These are phyloP conservation scores for Pseudorasbora parva DNA, from an alignment of 2,113 vertebrate genomes.

Conservation along the genomic window DNA sequence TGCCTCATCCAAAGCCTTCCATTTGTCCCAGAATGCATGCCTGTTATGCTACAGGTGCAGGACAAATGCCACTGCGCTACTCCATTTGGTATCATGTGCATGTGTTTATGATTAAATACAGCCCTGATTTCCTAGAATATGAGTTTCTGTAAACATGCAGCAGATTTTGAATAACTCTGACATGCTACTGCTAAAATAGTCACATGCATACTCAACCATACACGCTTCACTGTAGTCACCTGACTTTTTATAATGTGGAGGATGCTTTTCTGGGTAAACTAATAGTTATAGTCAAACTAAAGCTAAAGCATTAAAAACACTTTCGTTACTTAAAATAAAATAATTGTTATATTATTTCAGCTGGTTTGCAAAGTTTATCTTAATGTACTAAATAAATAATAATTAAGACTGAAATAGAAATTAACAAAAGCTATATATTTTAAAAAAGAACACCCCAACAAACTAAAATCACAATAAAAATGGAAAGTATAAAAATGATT, in stretches of 20 bases:
- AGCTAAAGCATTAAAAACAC: no score
- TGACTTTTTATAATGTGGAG: background rate
- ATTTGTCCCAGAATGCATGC: background rate
- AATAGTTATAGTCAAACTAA: no score
- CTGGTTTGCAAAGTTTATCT: no score
- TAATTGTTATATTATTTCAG: no score
- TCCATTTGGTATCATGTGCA: background rate
- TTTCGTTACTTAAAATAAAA: no score
- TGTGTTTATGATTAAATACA: background rate
- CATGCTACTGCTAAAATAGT: background rate
- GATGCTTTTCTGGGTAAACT: no score
- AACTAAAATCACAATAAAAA: no score
- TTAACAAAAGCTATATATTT: no score
- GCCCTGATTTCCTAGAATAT: background rate
- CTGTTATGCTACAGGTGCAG: slow-evolving; percentile 9
- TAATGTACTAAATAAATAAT: no score
- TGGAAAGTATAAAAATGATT: no score
- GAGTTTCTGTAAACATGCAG: background rate
- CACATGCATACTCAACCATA: background rate
- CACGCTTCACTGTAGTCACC: background rate
- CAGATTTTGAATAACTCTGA: background rate
- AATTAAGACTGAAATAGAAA: no score
- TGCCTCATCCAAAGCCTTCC: background rate
- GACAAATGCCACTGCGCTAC: background rate
- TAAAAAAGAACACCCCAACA: no score